phyloP scores from a whole-genome alignment of 2,888 invertebrate species.

The Acanthopleura granulata region DNA sequence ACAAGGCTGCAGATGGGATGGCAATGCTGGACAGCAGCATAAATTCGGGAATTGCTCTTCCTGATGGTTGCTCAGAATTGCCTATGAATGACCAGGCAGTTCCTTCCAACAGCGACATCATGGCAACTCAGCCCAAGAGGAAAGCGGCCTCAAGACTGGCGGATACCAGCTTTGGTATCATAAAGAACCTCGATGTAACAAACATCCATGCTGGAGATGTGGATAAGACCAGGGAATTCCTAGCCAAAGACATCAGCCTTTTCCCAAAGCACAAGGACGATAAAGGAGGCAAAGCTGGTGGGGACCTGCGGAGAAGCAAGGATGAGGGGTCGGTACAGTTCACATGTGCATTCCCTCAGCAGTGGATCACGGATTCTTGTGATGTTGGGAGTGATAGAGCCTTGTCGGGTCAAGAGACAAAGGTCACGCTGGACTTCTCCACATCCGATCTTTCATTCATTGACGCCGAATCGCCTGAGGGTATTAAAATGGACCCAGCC shows the following conservation, averaged over 20 bases:
- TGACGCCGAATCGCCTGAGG: background rate
- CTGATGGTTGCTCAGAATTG: background rate
- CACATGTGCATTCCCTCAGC: background rate
- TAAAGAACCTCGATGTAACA: conserved; percentile 66
- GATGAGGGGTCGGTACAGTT: background rate
- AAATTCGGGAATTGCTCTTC: background rate
- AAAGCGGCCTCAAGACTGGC: background rate
- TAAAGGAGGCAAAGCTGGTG: conserved; percentile 24
- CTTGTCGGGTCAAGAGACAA: background rate
- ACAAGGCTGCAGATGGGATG: background rate
- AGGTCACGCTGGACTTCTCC: background rate
- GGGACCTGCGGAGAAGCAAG: conserved; percentile 12
- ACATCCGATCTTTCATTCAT: background rate
- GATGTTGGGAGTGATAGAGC: background rate
- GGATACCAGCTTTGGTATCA: conserved; percentile 57
- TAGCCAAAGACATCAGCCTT: conserved; percentile 52
- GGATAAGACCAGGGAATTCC: conserved; percentile 64
- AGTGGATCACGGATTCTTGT: background rate
- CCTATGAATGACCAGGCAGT: background rate
- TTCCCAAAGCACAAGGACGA: conserved; percentile 32
- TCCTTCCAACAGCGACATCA: no score
- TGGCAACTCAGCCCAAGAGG: background rate
- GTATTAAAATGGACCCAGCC: background rate
- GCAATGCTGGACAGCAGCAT: background rate
- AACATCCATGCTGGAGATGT: conserved; percentile 60